Evolutionary conservation across 1,140 invertebrate species (phyloP).

Genomic region (Meloidogyne floridensis): DNA sequence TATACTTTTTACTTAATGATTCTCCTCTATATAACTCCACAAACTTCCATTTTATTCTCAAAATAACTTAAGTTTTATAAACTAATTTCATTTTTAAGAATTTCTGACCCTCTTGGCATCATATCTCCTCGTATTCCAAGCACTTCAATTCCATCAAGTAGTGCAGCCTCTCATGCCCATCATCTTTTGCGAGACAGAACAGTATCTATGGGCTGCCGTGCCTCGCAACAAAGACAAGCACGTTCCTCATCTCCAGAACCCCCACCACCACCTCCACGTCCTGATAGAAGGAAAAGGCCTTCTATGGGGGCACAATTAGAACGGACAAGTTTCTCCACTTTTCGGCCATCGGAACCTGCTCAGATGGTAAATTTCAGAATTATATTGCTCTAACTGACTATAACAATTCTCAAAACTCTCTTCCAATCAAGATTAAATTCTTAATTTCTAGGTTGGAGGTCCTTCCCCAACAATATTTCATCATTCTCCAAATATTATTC

Average conservation of each 20-base stretch:
- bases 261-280: constrained; percentile 37
- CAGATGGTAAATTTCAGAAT: constrained; percentile 2
- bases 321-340: constrained; percentile 34
- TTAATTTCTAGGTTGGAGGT: background rate
- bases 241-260: constrained; percentile 22
- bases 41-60: no score
- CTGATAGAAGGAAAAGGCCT: constrained; percentile 14
- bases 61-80: background rate
- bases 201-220: background rate
- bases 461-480: constrained; percentile 2
- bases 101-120: background rate
- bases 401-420: no score
- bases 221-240: background rate
- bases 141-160: constrained; percentile 10
- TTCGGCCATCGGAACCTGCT: constrained; percentile 70
- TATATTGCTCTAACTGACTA: no score
- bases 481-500: background rate
- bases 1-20: no score
- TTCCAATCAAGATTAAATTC: background rate
- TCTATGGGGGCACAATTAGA: constrained; percentile 68
- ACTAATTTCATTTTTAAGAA: background rate
- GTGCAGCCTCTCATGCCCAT: constrained; percentile 15
- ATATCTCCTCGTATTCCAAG: constrained; percentile 23
- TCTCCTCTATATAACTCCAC: no score
- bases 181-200: background rate